These are phyloP conservation scores for Tryphoninae sp. DNA, from an alignment of 2,888 invertebrate species.

Conservation along the genomic window DNA sequence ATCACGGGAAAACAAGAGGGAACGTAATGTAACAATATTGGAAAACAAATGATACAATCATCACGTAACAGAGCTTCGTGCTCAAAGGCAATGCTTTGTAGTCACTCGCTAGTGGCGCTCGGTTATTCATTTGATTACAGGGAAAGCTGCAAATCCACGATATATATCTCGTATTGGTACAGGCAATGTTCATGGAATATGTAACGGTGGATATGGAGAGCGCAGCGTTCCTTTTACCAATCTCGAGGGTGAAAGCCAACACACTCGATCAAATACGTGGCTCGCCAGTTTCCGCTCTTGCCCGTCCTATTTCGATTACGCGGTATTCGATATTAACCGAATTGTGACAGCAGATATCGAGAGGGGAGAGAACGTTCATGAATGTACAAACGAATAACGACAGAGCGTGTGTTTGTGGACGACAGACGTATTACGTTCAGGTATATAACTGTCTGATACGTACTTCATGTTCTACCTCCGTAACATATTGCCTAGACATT, in stretches of 20 bases:
- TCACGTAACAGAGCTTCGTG: too few relatives aligned
- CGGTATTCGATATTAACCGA: slow-evolving; percentile 47
- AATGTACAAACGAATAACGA: slow-evolving; percentile 13
- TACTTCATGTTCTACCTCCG: too few relatives aligned
- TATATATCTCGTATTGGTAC: background rate
- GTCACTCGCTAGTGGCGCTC: too few relatives aligned
- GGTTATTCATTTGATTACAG: background rate
- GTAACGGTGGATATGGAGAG: background rate
- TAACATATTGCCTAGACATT: too few relatives aligned
- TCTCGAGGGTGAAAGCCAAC: slow-evolving; percentile 7
- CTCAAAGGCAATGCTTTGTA: too few relatives aligned
- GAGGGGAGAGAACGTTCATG: slow-evolving; percentile 31
- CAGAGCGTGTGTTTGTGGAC: background rate
- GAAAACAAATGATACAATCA: too few relatives aligned
- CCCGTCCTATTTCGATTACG: slow-evolving; percentile 26
- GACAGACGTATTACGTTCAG: background rate
- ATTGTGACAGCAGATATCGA: slow-evolving; percentile 40
- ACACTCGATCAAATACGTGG: slow-evolving; percentile 25
- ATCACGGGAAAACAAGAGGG: too few relatives aligned
- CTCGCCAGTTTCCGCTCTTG: slow-evolving; percentile 7
- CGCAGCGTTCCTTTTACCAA: background rate
- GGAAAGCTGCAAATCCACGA: background rate
- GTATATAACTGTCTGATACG: too few relatives aligned
- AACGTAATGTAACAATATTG: too few relatives aligned
- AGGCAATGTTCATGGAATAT: background rate